phyloP scores from a whole-genome alignment of 2,797 vertebrate genomes.

The Chiroxiphia lanceolata region DNA sequence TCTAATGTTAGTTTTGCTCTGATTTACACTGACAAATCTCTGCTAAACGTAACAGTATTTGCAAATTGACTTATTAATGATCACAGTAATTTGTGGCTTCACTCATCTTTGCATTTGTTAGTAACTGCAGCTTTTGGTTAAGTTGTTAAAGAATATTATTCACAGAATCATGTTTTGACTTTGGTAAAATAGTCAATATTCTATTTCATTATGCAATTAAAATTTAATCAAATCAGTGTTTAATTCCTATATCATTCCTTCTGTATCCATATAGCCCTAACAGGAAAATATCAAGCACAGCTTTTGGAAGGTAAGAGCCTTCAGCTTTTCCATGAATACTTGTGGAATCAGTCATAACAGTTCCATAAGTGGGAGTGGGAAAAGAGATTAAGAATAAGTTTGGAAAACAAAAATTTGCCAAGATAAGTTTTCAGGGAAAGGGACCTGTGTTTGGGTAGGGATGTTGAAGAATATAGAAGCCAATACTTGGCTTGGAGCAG shows the following conservation, averaged over 20 bases:
- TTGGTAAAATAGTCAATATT: not conserved
- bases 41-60: slow-evolving; percentile 29
- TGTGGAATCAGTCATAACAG: not conserved
- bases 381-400: not conserved
- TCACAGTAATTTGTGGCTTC: not conserved
- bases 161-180: not conserved
- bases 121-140: slow-evolving; percentile 6
- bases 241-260: not conserved
- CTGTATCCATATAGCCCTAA: slow-evolving; percentile 82
- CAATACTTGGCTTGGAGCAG: not conserved
- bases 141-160: not conserved
- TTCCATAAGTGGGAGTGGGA: not conserved
- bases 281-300: slow-evolving; percentile 94
- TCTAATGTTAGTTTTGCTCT: slow-evolving; percentile 1
- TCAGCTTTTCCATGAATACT: not conserved
- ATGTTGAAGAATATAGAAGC: not conserved
- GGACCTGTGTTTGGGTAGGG: not conserved
- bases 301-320: slow-evolving; percentile 91
- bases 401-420: not conserved
- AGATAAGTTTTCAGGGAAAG: not conserved
- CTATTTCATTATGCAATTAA: not conserved
- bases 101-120: not conserved
- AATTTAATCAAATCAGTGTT: not conserved
- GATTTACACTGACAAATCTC: slow-evolving; percentile 29
- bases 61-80: slow-evolving; percentile 12